These are phyloP conservation scores for Hemibagrus guttatus DNA, from an alignment of 2,797 vertebrate species.

Conservation along the genomic window DNA sequence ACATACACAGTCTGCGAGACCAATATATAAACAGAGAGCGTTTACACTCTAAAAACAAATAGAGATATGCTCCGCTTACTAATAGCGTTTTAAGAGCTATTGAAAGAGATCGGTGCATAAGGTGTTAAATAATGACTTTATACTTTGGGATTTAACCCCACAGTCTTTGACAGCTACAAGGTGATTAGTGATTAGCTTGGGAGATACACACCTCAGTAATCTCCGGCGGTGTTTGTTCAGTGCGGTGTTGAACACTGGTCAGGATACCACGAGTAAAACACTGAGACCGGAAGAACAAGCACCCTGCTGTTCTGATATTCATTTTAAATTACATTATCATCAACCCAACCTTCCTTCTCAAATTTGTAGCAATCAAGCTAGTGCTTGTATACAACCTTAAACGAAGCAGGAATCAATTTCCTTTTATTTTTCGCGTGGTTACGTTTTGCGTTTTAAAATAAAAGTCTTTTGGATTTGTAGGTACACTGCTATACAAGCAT, in stretches of 20 bases:
- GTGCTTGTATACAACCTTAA: too few relatives aligned
- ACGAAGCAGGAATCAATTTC: neutral
- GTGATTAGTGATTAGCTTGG: neutral
- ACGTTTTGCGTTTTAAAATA: conserved; percentile 21
- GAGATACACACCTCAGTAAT: conserved; percentile 56
- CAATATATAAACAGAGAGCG: neutral
- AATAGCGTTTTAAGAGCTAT: too few relatives aligned
- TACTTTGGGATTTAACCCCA: neutral
- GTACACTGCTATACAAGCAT: neutral
- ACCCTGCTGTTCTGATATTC: conserved; percentile 33
- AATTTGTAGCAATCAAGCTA: neutral
- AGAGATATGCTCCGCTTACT: too few relatives aligned
- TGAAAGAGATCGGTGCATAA: neutral
- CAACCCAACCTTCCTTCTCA: neutral
- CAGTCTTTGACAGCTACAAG: neutral
- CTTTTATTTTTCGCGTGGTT: neutral
- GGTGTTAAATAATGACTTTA: neutral
- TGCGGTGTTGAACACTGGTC: conserved; percentile 46
- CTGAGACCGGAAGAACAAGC: conserved; percentile 44
- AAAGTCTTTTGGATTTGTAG: conserved; percentile 20
- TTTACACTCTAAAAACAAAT: too few relatives aligned
- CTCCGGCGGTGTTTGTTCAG: conserved; percentile 34
- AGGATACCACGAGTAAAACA: neutral
- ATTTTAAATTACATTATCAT: conserved; percentile 14
- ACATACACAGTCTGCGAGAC: neutral